Evolutionary conservation across 2,113 vertebrate genomes (phyloP), one percentile per base, ranked within the genome.

Genomic region (Tetrao urogallus): DNA sequence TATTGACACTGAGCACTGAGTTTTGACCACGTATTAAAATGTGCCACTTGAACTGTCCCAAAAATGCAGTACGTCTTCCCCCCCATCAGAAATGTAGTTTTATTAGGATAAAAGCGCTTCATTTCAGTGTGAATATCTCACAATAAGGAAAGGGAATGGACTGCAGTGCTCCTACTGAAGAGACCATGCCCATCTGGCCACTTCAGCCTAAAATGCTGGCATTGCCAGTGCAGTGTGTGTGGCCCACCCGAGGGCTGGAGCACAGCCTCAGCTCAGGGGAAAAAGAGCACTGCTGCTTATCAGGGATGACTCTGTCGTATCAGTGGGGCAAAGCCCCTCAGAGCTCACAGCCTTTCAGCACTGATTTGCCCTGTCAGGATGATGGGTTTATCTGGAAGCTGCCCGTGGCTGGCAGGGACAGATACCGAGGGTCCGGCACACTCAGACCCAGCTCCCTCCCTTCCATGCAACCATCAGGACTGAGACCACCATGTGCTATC

Each of bases 351-450:
- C 79, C 92, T 94, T 93, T 93, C 94, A 94, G 92, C 88, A 69
- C 85, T 95, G 94, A 94, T 96, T 93, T 87, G 43, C 38, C 61
- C 54, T 88, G 90, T 94, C 93, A 95, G 92, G 83, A 63, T 96
- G 94, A 96, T 78, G 85, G 71, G 66, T 72, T 96, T 97, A 94
- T 96, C 96, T 90, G 80, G 63, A 82, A 76, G 74, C 56, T 94
- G 82, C 70, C 57, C 70, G 74, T 24, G 70, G 83, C 86, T 96
- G 82, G 63, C 86, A 36, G 63, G 89, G 63, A 91, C 52, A 91
- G 93, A 96, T 96, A 96, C 50, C 65, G 10, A 30, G 34, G 48
- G 50, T 76, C 77, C 14, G n/a, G 77, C 17, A 27, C 42, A 36
- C 13, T 79, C 56, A 91, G 72, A 70, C 63, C 79, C 76, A 8